Evolutionary conservation across 2,797 vertebrate species (phyloP), one percentile per base, ranked within the genome.

Genomic region (Clarias laeviceps): DNA sequence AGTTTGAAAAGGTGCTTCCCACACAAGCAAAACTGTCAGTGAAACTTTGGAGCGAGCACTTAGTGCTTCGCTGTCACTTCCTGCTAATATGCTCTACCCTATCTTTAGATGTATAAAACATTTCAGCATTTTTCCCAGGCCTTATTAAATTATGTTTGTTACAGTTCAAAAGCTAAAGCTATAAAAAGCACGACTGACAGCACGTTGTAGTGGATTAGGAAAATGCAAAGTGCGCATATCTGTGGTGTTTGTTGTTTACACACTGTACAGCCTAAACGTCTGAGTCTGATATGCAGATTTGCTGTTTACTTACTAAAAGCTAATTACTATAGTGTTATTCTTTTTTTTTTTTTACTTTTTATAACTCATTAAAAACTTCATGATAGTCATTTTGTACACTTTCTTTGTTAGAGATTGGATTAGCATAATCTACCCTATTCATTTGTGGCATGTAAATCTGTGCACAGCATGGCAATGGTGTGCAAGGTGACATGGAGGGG

Each of bases 21-120:
- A 57, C 17, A 32, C 17, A 32, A 22, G 29, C 56, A 15, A 15
- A 61, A 6, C 32, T 37, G 56, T 59, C 56, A 61, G 5, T 24
- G 37, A 57, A 61, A 78, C 20, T 37, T 78, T 18, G 14, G 12
- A 78, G 20, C 5, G 56, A 20, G 18, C 7, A 12, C 29, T 59
- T 59, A 34, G 54, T 77, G 74, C 74, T 77, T 77, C 8, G 54
- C 74, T 78, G 76, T 61, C 56, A 61, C 20, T 61, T 78, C 76
- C 56, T 61, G 56, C 76, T 78, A 61, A 78, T 61, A 37, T 24
- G 29, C 56, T 61, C 9, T 15, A 37, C 37, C 57, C 57, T 61
- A 37, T 78, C 20, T 78, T 56, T 14, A 0, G 27, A 12, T 32
- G 72, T 54, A 76, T 32, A 76, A 76, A 57, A 32, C 27, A 78